phyloP scores from a whole-genome alignment of 2,797 vertebrate species.

The Sciaenops ocellatus region DNA sequence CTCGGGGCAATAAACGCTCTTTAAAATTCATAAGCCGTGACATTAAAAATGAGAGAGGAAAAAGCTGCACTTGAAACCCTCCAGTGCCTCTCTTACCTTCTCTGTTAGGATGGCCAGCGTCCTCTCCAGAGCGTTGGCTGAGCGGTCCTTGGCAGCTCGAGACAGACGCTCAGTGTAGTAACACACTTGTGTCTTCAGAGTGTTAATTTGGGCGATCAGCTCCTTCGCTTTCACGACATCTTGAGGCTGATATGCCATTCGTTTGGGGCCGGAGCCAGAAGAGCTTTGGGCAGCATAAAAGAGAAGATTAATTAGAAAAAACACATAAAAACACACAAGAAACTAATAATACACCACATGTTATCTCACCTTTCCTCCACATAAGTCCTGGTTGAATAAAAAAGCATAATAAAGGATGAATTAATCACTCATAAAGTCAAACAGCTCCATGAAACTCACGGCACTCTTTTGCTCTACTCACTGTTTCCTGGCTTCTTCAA shows the following conservation, averaged over 20 bases:
- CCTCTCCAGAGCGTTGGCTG: slow-evolving; percentile 94
- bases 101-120: slow-evolving; percentile 96
- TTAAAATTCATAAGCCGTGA: slow-evolving; percentile 6
- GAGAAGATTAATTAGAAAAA: not conserved
- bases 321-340: not conserved
- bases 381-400: slow-evolving; percentile 86
- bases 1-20: not conserved
- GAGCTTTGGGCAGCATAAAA: slow-evolving; percentile 72
- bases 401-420: not conserved
- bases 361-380: slow-evolving; percentile 96
- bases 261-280: slow-evolving; percentile 87
- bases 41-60: not conserved
- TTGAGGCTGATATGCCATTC: slow-evolving; percentile 93
- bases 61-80: not conserved
- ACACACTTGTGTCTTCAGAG: slow-evolving; percentile 97
- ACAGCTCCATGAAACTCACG: not conserved
- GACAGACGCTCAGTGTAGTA: slow-evolving; percentile 97
- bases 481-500: slow-evolving; percentile 97
- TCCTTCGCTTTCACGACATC: slow-evolving; percentile 96
- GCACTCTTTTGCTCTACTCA: slow-evolving; percentile 81
- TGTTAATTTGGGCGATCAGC: slow-evolving; percentile 97
- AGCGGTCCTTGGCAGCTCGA: slow-evolving; percentile 96
- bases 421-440: slow-evolving; percentile 15
- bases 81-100: slow-evolving; percentile 85
- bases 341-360: not conserved